Conservation (phyloP, 1,140 invertebrate genomes). For the Marisa cornuarietis region DNA sequence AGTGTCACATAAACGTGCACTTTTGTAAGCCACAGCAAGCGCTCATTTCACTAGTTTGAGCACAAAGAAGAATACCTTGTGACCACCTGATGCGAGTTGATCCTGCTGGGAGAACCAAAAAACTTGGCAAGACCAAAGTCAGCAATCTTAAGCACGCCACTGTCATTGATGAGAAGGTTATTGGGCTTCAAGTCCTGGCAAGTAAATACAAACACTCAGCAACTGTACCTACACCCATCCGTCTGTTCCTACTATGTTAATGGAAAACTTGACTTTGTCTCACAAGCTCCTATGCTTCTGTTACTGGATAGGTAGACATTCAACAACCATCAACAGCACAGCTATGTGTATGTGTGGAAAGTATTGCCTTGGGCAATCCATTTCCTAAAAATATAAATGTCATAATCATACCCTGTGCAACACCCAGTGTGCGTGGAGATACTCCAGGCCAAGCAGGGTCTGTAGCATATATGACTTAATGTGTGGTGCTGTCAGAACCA, state of each 20-base stretch:
- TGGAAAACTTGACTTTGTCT: too few species aligned
- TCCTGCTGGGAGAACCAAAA: constrained; percentile 94
- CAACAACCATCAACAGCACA: too few species aligned
- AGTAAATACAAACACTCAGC: not conserved
- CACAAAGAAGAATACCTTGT: constrained; percentile 75
- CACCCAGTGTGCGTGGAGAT: constrained; percentile 96
- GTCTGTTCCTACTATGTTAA: too few species aligned
- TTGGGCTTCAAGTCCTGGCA: constrained; percentile 95
- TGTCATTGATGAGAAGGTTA: constrained; percentile 93
- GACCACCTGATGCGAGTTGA: constrained; percentile 98
- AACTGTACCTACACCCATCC: not conserved
- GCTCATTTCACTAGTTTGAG: too few species aligned
- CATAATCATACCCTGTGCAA: constrained; percentile 81
- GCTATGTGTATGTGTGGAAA: too few species aligned
- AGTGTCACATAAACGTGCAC: too few species aligned
- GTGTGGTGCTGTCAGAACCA: constrained; percentile 90
- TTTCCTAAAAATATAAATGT: too few species aligned
- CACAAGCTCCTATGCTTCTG: too few species aligned
- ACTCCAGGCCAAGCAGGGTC: constrained; percentile 94
- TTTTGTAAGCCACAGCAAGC: too few species aligned
- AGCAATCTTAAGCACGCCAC: constrained; percentile 87
- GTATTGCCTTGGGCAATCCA: too few species aligned
- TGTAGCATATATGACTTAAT: constrained; percentile 97
- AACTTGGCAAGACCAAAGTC: constrained; percentile 99
- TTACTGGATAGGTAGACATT: too few species aligned